Percentiles rank a stretch among this genome's conserved stretches.
Conservation (phyloP, 2,888 invertebrate genomes). For the Gastrophysa polygoni region DNA sequence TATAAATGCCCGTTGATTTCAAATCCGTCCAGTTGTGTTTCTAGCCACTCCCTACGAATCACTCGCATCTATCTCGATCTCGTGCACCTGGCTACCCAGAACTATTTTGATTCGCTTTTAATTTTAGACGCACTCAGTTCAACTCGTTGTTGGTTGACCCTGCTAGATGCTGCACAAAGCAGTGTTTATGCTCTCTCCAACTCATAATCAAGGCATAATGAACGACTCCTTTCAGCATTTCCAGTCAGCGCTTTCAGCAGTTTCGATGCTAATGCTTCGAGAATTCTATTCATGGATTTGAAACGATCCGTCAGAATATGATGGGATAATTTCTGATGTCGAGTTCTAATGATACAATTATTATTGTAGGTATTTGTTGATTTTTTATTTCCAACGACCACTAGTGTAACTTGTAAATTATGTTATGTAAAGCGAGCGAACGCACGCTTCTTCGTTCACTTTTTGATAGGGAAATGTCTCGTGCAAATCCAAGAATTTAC, state of each 20-base stretch:
- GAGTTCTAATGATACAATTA: too few relatives aligned
- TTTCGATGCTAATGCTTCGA: background rate
- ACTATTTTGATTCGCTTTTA: conserved; percentile 32
- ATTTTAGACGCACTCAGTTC: conserved; percentile 30
- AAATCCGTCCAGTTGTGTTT: background rate
- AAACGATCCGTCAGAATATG: too few relatives aligned
- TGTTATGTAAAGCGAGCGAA: too few relatives aligned
- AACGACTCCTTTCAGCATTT: background rate
- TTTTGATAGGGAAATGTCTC: too few relatives aligned
- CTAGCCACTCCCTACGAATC: background rate
- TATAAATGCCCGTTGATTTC: too few relatives aligned
- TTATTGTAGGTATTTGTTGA: too few relatives aligned
- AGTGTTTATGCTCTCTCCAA: conserved; percentile 4
- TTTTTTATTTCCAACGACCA: too few relatives aligned
- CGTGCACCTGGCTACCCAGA: conserved; percentile 31
- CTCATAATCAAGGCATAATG: background rate
- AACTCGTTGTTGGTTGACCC: conserved; percentile 36
- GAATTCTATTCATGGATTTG: too few relatives aligned
- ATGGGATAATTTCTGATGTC: too few relatives aligned
- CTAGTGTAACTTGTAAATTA: too few relatives aligned
- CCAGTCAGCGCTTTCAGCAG: background rate
- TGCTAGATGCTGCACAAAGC: conserved; percentile 15
- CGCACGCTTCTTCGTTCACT: too few relatives aligned
- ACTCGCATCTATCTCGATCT: conserved; percentile 4
- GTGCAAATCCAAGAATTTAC: too few relatives aligned